Evolutionary conservation across 2,113 vertebrate genomes (phyloP), one percentile per base, ranked within the genome.

Genomic region (Prolemur simus): DNA sequence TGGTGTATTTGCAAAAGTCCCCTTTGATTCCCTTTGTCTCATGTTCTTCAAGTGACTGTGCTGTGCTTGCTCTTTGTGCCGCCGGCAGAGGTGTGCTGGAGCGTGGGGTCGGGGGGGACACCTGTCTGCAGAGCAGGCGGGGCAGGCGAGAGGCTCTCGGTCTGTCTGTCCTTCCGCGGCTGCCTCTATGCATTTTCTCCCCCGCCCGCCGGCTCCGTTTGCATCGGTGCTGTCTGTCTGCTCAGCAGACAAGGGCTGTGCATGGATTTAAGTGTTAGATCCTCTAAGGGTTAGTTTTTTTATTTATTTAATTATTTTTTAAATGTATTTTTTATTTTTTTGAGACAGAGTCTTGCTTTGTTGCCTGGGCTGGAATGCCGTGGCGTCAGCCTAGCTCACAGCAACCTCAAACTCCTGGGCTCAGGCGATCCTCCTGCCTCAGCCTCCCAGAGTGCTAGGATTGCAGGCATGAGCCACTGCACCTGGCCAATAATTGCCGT

Each of bases 91-190:
- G 20, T 18, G 25, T 34, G 34, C 13, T 5, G 0, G 34, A 20
- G 3, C 12, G 14, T 32, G 15, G n/a, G 17, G 21, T 39, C 60
- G 14, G 39, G 18, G 11, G 47, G 14, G 15, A 0, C 6, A 0
- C 14, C 52, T 11, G 1, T 78, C 29, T 10, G 77, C 39, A 13
- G 37, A 54, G 39, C 54, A n/a, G 8, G 15, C 2, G 0, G 85
- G 74, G 18, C 1, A 0, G 32, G 45, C 15, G 13, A 45, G 45
- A 34, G 12, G 39, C 5, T 27, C 52, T 56, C 0, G 4, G 4
- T 58, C 27, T 3, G 47, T 49, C 32, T 6, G n/a, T 25, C 56
- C 49, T 42, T 42, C n/a, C 15, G 18, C 8, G 3, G 63, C 71
- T 45, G n/a, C 23, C 45, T 49, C n/a, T 32, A 9, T 14, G 8